Percentiles rank a stretch among this genome's conserved stretches.
Evolutionary conservation across 2,888 invertebrate species (phyloP).

Genomic region (Capitulum mitella): DNA sequence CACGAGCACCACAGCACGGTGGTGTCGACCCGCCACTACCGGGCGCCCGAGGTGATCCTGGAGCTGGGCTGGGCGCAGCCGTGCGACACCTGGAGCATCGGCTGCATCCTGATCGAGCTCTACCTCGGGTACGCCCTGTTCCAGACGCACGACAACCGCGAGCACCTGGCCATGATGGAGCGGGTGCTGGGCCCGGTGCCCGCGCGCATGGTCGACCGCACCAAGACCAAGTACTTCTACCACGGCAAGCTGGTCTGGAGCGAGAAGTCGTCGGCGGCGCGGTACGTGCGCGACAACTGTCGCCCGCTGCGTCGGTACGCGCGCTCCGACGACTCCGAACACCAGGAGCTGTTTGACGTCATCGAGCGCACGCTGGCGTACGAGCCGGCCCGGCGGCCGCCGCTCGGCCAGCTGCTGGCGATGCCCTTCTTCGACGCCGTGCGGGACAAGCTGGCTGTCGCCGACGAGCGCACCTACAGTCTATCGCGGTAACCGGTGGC

Average conservation of each 20-base stretch:
- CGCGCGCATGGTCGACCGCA: slow-evolving; percentile 72
- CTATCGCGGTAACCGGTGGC: background rate
- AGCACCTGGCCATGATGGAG: slow-evolving; percentile 99
- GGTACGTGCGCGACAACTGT: slow-evolving; percentile 96
- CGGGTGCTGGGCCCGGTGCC: slow-evolving; percentile 94
- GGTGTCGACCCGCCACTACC: slow-evolving; percentile 96
- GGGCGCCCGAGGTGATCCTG: slow-evolving; percentile 98
- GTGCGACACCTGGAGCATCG: slow-evolving; percentile 99
- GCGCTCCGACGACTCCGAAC: slow-evolving; percentile 67
- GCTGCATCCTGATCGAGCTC: slow-evolving; percentile 97
- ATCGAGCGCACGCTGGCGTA: slow-evolving; percentile 94
- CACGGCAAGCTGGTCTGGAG: slow-evolving; percentile 98
- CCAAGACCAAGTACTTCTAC: slow-evolving; percentile 96
- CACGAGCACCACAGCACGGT: slow-evolving; percentile 99
- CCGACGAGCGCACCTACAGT: slow-evolving; percentile 70
- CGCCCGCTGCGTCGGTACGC: slow-evolving; percentile 63
- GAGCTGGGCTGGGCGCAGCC: slow-evolving; percentile 99
- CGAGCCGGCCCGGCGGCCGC: slow-evolving; percentile 83
- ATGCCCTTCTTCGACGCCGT: background rate
- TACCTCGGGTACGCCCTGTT: slow-evolving; percentile 96
- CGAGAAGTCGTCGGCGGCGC: slow-evolving; percentile 88
- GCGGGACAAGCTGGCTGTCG: background rate
- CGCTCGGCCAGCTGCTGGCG: slow-evolving; percentile 48
- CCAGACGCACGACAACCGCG: slow-evolving; percentile 99
- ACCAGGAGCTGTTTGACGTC: slow-evolving; percentile 83